Percentiles rank a stretch among this genome's conserved stretches.
These are phyloP conservation scores for Meganola albula DNA, from an alignment of 2,888 invertebrate genomes.

Conservation along the genomic window DNA sequence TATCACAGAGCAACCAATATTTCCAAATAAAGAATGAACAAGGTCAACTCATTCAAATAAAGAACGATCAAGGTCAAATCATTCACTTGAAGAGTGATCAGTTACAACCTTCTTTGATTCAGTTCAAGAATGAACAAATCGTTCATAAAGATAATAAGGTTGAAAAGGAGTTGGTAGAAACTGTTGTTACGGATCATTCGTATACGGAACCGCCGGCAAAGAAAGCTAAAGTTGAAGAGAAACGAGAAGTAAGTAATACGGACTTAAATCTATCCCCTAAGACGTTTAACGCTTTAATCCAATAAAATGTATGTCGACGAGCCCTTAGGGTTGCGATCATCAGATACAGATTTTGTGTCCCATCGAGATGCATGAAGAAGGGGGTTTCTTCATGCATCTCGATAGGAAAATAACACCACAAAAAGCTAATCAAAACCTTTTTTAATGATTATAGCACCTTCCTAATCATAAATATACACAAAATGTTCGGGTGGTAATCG, in stretches of 20 bases:
- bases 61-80: conserved; percentile 67
- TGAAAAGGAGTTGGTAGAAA: conserved; percentile 51
- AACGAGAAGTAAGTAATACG: conserved; percentile 19
- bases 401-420: too few relatives aligned
- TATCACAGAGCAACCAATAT: conserved; percentile 48
- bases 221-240: conserved; percentile 58
- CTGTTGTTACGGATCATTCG: conserved; percentile 53
- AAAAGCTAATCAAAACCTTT: too few relatives aligned
- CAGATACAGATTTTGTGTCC: too few relatives aligned
- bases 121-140: conserved; percentile 57
- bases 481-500: too few relatives aligned
- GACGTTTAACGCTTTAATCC: too few relatives aligned
- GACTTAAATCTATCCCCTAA: too few relatives aligned
- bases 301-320: too few relatives aligned
- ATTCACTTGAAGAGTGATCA: conserved; percentile 65
- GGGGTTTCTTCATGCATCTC: too few relatives aligned
- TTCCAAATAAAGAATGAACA: conserved; percentile 70
- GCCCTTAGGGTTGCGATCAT: too few relatives aligned
- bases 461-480: too few relatives aligned
- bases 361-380: too few relatives aligned
- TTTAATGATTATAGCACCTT: too few relatives aligned
- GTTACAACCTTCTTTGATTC: conserved; percentile 45
- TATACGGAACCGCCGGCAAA: conserved; percentile 63
- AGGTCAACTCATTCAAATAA: conserved; percentile 63
- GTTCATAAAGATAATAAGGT: conserved; percentile 45